Evolutionary conservation across 2,113 vertebrate genomes (phyloP), one percentile per base, ranked within the genome.

Genomic region (Actinemys pallida): DNA sequence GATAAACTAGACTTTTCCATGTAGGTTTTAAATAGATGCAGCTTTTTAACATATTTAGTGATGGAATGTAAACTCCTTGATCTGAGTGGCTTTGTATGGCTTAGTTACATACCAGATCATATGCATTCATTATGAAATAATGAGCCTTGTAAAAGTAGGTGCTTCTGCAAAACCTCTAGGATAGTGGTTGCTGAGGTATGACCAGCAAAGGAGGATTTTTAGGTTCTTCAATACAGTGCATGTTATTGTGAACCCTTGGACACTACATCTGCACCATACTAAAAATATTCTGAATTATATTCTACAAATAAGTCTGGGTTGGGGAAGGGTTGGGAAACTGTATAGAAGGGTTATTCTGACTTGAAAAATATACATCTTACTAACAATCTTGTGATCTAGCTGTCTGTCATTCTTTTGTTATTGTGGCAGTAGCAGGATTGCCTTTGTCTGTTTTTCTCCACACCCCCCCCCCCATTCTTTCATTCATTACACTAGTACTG

Each of bases 361-460:
- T 98, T 98, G 97, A 96, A 95, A 97, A 98, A 91, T 98, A 98
- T 93, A 98, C 95, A 98, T 97, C 96, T 98, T 98, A 97, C 98
- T 98, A 98, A 98, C 98, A 94, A 98, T 89, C 97, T 97, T 98
- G 98, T 98, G 98, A 98, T 98, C 97, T 98, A 98, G 98, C 98
- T 97, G 98, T 98, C 98, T 97, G 98, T 98, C 98, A 97, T 98
- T 97, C 97, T 98, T 98, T 94, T 96, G 97, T 98, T 95, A 95
- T 97, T 94, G 98, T 98, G 98, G 97, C 97, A 97, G 98, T 98
- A 98, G 97, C 98, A 65, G 97, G 97, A 97, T 98, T 97, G 94
- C 94, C 94, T 98, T 97, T 97, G 97, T 97, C 96, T 96, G 95
- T 91, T 97, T 97, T 93, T 86, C 92, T 90, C 42, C 45, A 45